Conservation (phyloP, 1,140 invertebrate species). For the Zaprionus inermis region DNA sequence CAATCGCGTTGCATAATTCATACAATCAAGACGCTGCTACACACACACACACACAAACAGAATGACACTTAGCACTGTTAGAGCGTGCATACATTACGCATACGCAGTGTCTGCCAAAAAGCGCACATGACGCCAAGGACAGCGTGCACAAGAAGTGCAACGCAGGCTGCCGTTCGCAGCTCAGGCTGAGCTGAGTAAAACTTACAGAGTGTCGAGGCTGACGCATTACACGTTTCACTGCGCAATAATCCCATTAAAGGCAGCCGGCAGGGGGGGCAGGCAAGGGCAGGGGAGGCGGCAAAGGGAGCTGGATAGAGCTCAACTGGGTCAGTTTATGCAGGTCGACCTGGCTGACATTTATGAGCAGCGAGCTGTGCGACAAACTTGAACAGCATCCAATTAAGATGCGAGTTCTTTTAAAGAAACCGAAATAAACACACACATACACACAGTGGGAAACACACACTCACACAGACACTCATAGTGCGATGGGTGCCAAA, state of each 20-base stretch:
- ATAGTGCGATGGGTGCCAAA: constrained; percentile 53
- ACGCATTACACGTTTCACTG: constrained; percentile 75
- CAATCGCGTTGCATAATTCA: background rate
- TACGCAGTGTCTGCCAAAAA: constrained; percentile 65
- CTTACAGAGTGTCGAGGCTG: constrained; percentile 49
- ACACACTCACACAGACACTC: background rate
- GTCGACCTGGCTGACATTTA: constrained; percentile 72
- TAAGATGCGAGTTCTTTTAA: constrained; percentile 58
- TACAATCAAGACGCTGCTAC: constrained; percentile 5
- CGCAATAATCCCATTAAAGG: constrained; percentile 79
- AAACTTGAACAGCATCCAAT: constrained; percentile 57
- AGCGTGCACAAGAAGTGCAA: constrained; percentile 42
- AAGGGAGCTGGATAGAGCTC: constrained; percentile 38
- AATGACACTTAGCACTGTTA: background rate
- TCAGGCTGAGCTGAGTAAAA: constrained; percentile 19
- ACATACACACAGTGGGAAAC: background rate
- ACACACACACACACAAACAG: background rate
- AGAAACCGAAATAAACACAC: constrained; percentile 35
- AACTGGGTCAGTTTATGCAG: constrained; percentile 81
- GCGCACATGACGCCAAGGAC: constrained; percentile 26
- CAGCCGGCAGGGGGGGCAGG: constrained; percentile 14
- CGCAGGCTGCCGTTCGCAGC: background rate
- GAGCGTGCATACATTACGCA: constrained; percentile 46
- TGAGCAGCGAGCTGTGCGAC: constrained; percentile 51
- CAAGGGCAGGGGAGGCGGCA: constrained; percentile 12